Percentiles rank a stretch among this genome's conserved stretches.
Evolutionary conservation across 2,888 invertebrate species (phyloP).

Genomic region (Galerucella calmariensis): DNA sequence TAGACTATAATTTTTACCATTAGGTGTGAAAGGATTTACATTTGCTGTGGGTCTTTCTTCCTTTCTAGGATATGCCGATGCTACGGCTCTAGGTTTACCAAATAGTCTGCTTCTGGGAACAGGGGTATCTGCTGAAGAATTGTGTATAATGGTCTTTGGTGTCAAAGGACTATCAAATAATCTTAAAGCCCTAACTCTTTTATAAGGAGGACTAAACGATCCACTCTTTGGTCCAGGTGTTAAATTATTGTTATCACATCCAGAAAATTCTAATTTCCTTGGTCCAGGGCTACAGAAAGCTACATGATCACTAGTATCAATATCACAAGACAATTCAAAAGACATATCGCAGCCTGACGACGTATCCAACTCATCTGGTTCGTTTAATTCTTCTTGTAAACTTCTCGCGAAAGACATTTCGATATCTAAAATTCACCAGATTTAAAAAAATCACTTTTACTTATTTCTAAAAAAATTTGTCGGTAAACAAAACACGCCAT

Average conservation of each 20-base stretch:
- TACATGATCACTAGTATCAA: conserved; percentile 58
- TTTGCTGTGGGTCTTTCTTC: conserved; percentile 75
- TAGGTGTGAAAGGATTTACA: conserved; percentile 88
- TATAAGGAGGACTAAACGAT: conserved; percentile 71
- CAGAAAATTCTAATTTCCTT: conserved; percentile 72
- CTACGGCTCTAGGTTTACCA: conserved; percentile 63
- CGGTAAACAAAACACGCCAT: conserved; percentile 41
- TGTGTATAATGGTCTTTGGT: conserved; percentile 83
- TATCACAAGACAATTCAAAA: conserved; percentile 72
- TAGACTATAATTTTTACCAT: conserved; percentile 66
- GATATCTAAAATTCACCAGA: conserved; percentile 26
- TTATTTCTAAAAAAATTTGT: conserved; percentile 41
- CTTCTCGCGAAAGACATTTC: conserved; percentile 54
- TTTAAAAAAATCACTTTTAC: conserved; percentile 23
- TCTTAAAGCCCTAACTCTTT: conserved; percentile 71
- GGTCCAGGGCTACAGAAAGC: conserved; percentile 67
- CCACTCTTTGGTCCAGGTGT: conserved; percentile 57
- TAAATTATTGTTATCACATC: conserved; percentile 46
- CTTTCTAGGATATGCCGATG: conserved; percentile 61
- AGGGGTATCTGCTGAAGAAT: conserved; percentile 68
- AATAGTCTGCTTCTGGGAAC: conserved; percentile 68
- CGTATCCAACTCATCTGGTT: conserved; percentile 59
- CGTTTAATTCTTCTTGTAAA: conserved; percentile 52
- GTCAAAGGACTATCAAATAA: conserved; percentile 88
- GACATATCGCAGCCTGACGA: conserved; percentile 74